A percentile compares a stretch with the other conserved stretches of the same genome.
phyloP scores from a whole-genome alignment of 2,797 vertebrate species.

The Sorex maritimensis region DNA sequence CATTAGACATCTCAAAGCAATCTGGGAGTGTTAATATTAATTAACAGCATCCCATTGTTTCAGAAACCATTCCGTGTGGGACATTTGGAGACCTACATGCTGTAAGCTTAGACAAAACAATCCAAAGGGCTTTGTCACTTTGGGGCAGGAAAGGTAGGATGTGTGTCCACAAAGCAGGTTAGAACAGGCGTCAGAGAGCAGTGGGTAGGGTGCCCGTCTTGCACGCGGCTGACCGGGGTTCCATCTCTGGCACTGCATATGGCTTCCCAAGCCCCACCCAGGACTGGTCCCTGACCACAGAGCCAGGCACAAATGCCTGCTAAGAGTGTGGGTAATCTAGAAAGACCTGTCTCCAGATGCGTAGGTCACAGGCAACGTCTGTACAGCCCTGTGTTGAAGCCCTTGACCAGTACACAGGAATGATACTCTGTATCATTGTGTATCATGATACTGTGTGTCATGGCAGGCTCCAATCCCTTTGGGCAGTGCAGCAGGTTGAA shows the following conservation, averaged over 20 bases:
- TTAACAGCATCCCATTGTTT: constrained; percentile 54
- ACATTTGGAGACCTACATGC: constrained; percentile 1
- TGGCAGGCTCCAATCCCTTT: constrained; percentile 19
- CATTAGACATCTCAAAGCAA: constrained; percentile 59
- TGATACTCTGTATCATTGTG: neutral
- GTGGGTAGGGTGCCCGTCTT: no score
- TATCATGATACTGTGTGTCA: neutral
- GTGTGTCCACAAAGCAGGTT: no score
- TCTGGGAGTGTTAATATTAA: constrained; percentile 63
- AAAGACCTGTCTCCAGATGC: neutral
- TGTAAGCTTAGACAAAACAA: constrained; percentile 17
- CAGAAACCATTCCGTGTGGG: constrained; percentile 3
- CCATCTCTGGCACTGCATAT: no score
- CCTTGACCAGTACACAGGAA: constrained; percentile 44
- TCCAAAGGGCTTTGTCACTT: neutral
- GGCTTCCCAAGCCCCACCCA: no score
- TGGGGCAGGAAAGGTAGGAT: neutral
- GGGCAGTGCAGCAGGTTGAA: constrained; percentile 65
- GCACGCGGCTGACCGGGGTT: no score
- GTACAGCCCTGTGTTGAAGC: neutral
- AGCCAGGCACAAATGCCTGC: neutral
- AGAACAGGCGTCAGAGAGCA: no score
- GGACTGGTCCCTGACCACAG: neutral
- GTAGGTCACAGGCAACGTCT: neutral
- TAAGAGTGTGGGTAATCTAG: neutral